phyloP scores from a whole-genome alignment of 2,113 vertebrate genomes.

The Amblyopsis rosae region DNA sequence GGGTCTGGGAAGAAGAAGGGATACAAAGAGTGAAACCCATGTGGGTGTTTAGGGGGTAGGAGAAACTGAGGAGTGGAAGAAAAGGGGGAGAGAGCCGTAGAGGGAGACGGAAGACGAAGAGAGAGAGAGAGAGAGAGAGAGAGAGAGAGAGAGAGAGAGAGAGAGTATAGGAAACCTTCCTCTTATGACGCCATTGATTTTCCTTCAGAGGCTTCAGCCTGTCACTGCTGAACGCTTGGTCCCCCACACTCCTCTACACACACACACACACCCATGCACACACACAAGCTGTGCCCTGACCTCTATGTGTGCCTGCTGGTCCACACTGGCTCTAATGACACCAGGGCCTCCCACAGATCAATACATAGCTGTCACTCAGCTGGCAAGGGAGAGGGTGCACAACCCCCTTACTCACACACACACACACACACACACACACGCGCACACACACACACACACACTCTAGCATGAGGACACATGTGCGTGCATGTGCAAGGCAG shows the following conservation, averaged over 20 bases:
- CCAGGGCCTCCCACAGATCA: conserved; percentile 72
- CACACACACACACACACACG: conserved; percentile 22
- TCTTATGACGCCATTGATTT: conserved; percentile 79
- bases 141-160: conserved; percentile 30
- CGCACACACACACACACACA: conserved; percentile 1
- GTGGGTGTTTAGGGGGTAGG: background rate
- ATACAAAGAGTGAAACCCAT: background rate
- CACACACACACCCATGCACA: conserved; percentile 20
- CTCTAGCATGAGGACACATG: background rate
- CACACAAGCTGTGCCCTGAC: conserved; percentile 64
- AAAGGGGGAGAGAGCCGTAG: conserved; percentile 13
- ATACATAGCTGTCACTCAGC: conserved; percentile 76
- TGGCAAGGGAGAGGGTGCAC: conserved; percentile 36
- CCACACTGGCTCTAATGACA: conserved; percentile 78
- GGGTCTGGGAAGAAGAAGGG: conserved; percentile 12
- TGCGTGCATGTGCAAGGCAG: conserved; percentile 25
- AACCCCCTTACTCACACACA: conserved; percentile 14
- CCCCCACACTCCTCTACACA: conserved; percentile 34
- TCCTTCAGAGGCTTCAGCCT: conserved; percentile 77
- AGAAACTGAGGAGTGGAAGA: conserved; percentile 1
- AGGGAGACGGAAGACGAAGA: conserved; percentile 34
- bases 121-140: conserved; percentile 3
- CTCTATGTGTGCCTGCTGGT: conserved; percentile 78
- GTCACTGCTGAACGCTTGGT: conserved; percentile 75
- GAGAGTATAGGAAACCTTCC: conserved; percentile 71